Base-by-base conservation (phyloP, 1,140 invertebrate genomes). In the Oedothorax gibbosus region DNA sequence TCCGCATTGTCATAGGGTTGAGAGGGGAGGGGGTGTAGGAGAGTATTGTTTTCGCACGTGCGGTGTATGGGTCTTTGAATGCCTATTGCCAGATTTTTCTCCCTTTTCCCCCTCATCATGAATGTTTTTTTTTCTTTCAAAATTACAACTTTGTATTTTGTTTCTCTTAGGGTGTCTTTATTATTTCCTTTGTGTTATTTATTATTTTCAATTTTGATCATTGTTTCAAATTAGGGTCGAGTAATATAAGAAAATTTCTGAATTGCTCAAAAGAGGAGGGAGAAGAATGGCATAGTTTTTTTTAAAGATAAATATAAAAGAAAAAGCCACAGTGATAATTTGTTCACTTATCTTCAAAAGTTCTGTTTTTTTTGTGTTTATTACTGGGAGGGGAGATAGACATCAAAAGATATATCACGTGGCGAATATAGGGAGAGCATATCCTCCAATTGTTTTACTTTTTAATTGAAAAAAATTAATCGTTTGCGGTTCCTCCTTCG, bases 11-110 rank as follows among this genome's bases (percentile, higher is more conserved):
- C 68, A 56, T 56, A 8, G 50, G 65, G 65, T 66, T 20, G 8
- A 66, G 11, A 35, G 51, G 51, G 64, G 73, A 49, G n/a, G 21
- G 57, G 57, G 57, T 49, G n/a, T 8, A 21, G 35, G 60, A 18
- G 51, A 49, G 66, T 71, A 81, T 81, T 81, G 78, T 81, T 81
- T 81, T 71, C 78, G 66, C 78, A 68, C 66, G 78, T 81, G 78
- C 77, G 18, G 12, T 79, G n/a, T 18, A n/a, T 21, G 18, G 53
- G 54, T 75, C 72, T 54, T 57, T 18, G 20, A 56, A n/a, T 35
- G 72, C 54, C 14, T 66, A 20, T 66, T 12, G 49, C 15, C 2
- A 51, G 35, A 72, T 53, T 72, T 72, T 64, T 57, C 12, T 69
- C 50, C 15, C 54, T 10, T 54, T 15, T 21, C 15, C 7, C 3